A percentile compares a stretch with the other conserved stretches of the same genome.
Conservation (phyloP, 2,888 invertebrate genomes). For the Scaptomyza reducta region DNA sequence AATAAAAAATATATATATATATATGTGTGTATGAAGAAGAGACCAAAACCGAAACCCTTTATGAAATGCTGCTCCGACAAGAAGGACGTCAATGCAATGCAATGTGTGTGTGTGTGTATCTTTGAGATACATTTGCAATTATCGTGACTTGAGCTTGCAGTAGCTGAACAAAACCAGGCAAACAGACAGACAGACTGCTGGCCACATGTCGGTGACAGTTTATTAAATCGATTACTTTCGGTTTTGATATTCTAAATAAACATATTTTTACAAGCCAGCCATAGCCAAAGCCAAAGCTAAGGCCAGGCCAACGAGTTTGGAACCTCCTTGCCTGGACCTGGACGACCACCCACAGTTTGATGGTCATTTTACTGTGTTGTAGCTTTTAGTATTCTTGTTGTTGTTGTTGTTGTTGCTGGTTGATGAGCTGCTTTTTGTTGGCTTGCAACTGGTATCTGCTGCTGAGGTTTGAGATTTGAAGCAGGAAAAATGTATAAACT, state of each 20-base stretch:
- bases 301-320: background rate
- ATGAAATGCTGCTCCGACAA: slow-evolving; percentile 65
- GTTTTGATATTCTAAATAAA: slow-evolving; percentile 81
- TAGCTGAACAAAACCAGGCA: slow-evolving; percentile 33
- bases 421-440: slow-evolving; percentile 42
- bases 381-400: slow-evolving; percentile 11
- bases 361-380: slow-evolving; percentile 43
- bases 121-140: slow-evolving; percentile 82
- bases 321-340: slow-evolving; percentile 1
- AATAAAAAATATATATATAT: slow-evolving; percentile 15
- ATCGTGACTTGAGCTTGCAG: slow-evolving; percentile 82
- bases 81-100: slow-evolving; percentile 43
- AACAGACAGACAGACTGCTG: slow-evolving; percentile 24
- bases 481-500: slow-evolving; percentile 53
- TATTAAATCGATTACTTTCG: slow-evolving; percentile 83
- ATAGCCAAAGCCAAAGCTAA: background rate
- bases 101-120: slow-evolving; percentile 44
- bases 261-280: slow-evolving; percentile 60
- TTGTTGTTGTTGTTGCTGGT: slow-evolving; percentile 7
- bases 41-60: slow-evolving; percentile 59
- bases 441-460: slow-evolving; percentile 23
- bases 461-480: slow-evolving; percentile 20
- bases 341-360: slow-evolving; percentile 65
- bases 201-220: slow-evolving; percentile 83
- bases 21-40: background rate